A percentile compares a stretch with the other conserved stretches of the same genome.
These are phyloP conservation scores for Anableps anableps DNA, from an alignment of 2,797 vertebrate genomes.

Conservation along the genomic window DNA sequence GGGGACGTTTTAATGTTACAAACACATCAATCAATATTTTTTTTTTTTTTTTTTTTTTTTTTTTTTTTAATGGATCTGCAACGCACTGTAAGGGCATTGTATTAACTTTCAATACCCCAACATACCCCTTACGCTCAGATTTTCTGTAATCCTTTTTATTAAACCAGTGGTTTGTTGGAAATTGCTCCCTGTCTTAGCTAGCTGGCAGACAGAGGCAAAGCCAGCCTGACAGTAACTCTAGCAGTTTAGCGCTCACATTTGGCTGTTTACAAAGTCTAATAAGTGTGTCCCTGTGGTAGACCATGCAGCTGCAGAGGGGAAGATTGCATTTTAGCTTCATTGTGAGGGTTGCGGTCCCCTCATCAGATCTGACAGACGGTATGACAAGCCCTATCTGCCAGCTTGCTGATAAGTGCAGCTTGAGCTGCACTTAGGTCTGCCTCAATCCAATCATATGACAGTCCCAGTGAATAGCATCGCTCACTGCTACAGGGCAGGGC, in stretches of 20 bases:
- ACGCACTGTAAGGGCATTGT: background rate
- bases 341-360: slow-evolving; percentile 75
- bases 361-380: slow-evolving; percentile 82
- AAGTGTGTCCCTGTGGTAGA: slow-evolving; percentile 74
- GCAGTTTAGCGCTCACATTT: slow-evolving; percentile 69
- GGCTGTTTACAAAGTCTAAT: slow-evolving; percentile 83
- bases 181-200: slow-evolving; percentile 42
- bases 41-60: background rate
- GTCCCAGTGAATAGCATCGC: slow-evolving; percentile 64
- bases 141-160: slow-evolving; percentile 44
- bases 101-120: slow-evolving; percentile 11
- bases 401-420: slow-evolving; percentile 81
- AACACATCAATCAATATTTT: too few species aligned
- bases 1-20: too few species aligned
- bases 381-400: slow-evolving; percentile 84
- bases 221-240: slow-evolving; percentile 65
- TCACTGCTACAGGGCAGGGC: slow-evolving; percentile 43
- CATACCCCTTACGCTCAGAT: slow-evolving; percentile 32
- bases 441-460: slow-evolving; percentile 81
- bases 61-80: background rate
- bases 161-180: slow-evolving; percentile 37
- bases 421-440: slow-evolving; percentile 75
- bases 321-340: slow-evolving; percentile 83
- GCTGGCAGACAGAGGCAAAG: slow-evolving; percentile 39
- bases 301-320: slow-evolving; percentile 72